These are phyloP conservation scores for Basileuterus tristriatus DNA, from an alignment of 2,797 vertebrate species.

Conservation along the genomic window DNA sequence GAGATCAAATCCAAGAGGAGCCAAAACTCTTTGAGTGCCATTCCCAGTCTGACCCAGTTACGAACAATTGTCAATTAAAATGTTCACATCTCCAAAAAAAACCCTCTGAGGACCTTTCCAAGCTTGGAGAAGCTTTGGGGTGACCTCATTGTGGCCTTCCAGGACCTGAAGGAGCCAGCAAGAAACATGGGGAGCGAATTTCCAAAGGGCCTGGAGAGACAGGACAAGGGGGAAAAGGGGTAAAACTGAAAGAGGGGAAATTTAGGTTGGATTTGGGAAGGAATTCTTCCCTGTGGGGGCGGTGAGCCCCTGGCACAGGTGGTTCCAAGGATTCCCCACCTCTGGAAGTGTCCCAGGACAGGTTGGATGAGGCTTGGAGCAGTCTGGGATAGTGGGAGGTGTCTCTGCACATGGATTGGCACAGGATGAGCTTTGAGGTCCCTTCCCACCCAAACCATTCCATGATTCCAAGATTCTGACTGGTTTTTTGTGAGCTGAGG, in stretches of 20 bases:
- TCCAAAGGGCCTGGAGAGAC: background rate
- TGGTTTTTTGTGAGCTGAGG: background rate
- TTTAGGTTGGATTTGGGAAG: background rate
- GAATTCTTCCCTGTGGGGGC: background rate
- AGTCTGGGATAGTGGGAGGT: accelerated
- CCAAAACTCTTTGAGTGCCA: background rate
- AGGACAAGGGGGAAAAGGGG: background rate
- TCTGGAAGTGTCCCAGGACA: background rate
- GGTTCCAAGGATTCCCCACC: background rate
- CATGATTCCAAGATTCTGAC: background rate
- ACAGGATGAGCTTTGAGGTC: background rate
- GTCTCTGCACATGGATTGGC: background rate
- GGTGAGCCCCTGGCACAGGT: background rate
- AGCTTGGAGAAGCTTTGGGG: background rate
- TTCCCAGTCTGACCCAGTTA: slow-evolving; percentile 14
- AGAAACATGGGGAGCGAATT: background rate
- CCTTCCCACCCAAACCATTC: background rate
- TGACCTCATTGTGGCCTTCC: background rate
- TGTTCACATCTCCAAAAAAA: background rate
- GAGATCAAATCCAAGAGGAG: background rate
- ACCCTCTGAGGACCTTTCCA: background rate
- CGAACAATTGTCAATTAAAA: background rate
- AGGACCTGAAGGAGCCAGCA: background rate
- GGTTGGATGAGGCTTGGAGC: accelerated
- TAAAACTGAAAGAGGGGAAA: too few species aligned